A percentile compares a stretch with the other conserved stretches of the same genome.
These are phyloP conservation scores for Drosophila subpulchrella DNA, from an alignment of 1,140 invertebrate genomes.

Conservation along the genomic window DNA sequence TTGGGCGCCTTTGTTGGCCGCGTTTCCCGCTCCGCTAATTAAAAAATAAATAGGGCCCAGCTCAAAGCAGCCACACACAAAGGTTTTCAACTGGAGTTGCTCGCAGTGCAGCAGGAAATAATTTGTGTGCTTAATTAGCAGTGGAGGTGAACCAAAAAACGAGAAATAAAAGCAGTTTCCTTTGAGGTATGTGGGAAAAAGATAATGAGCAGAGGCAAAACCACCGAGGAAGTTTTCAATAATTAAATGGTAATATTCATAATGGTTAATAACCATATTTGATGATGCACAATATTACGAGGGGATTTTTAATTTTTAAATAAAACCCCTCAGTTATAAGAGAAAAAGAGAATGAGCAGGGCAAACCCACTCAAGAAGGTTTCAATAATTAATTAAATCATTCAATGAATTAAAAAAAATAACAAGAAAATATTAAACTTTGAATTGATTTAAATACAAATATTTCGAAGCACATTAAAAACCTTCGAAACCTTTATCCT, in stretches of 20 bases:
- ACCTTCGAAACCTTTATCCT: too few relatives aligned
- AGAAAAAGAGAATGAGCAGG: too few relatives aligned
- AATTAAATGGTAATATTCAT: background rate
- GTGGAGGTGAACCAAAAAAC: background rate
- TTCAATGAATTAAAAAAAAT: too few relatives aligned
- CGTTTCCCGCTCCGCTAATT: conserved; percentile 53
- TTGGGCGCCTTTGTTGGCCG: conserved; percentile 27
- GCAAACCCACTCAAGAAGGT: too few relatives aligned
- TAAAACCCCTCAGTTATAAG: background rate
- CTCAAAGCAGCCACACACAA: conserved; percentile 34
- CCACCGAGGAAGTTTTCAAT: background rate
- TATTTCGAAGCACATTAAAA: too few relatives aligned
- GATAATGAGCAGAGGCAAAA: background rate
- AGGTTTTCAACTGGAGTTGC: conserved; percentile 44
- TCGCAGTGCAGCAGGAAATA: conserved; percentile 32
- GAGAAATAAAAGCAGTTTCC: background rate
- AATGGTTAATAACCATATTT: background rate
- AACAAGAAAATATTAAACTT: too few relatives aligned
- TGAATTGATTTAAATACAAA: too few relatives aligned
- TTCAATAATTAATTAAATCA: too few relatives aligned
- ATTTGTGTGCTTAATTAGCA: conserved; percentile 66
- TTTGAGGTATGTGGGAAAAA: conserved; percentile 1
- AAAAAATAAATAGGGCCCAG: conserved; percentile 45
- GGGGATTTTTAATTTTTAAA: background rate
- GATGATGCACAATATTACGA: too few relatives aligned